Conservation (phyloP, 2,113 vertebrate genomes). For the Eulemur rufifrons region DNA sequence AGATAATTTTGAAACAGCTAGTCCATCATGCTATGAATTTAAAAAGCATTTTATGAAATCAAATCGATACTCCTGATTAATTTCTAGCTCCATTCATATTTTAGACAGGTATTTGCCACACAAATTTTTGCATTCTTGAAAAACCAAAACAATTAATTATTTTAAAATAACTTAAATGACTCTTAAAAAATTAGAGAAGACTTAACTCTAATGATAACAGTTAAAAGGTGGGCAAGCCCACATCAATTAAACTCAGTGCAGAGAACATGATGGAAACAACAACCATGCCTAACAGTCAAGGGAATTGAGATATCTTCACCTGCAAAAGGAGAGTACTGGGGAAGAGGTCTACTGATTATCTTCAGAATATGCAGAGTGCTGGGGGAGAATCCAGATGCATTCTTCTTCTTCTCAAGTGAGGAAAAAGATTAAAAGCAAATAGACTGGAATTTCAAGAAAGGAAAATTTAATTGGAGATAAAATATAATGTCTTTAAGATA, state of each 20-base stretch:
- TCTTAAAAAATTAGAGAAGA: background rate
- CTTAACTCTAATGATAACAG: background rate
- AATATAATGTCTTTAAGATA: background rate
- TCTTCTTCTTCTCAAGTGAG: background rate
- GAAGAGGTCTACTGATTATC: background rate
- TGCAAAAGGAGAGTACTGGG: background rate
- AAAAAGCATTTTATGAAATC: background rate
- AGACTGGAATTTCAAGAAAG: conserved; percentile 39
- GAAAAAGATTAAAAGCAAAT: background rate
- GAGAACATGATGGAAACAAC: background rate
- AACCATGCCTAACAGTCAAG: background rate
- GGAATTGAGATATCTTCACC: background rate
- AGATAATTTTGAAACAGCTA: background rate
- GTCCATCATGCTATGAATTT: background rate
- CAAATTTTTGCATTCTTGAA: background rate
- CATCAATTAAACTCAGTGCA: background rate
- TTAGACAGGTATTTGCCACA: background rate
- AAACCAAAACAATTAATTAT: conserved; percentile 37
- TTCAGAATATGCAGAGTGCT: background rate
- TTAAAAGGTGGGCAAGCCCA: background rate
- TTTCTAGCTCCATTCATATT: background rate
- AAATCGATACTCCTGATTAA: background rate
- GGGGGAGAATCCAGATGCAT: background rate
- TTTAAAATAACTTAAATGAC: background rate
- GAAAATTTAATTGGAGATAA: conserved; percentile 42